A percentile compares a stretch with the other conserved stretches of the same genome.
phyloP scores from a whole-genome alignment of 2,113 vertebrate species.

The Semnornis frantzii region DNA sequence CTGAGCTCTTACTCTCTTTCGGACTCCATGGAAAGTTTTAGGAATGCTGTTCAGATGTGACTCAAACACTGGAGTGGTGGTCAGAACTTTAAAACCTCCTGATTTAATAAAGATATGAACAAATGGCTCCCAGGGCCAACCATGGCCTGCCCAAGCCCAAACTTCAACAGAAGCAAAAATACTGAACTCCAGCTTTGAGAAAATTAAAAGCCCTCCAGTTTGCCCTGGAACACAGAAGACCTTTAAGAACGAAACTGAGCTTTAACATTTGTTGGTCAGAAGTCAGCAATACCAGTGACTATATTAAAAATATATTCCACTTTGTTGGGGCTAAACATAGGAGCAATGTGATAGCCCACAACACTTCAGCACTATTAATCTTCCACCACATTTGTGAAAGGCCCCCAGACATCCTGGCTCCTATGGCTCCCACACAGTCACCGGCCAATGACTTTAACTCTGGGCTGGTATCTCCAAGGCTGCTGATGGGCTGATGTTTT shows the following conservation, averaged over 20 bases:
- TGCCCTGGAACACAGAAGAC: neutral
- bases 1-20: neutral
- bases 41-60: neutral
- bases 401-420: neutral
- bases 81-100: neutral
- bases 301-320: neutral
- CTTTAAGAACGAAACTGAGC: neutral
- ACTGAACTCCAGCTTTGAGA: neutral
- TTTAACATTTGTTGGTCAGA: neutral
- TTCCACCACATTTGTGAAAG: neutral
- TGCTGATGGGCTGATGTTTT: neutral
- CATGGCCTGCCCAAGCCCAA: neutral
- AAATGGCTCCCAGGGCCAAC: neutral
- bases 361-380: neutral
- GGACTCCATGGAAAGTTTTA: neutral
- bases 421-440: conserved; percentile 4
- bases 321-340: neutral
- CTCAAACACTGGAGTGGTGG: neutral
- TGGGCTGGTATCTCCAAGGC: neutral
- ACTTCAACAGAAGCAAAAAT: neutral
- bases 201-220: neutral
- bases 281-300: neutral
- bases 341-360: neutral
- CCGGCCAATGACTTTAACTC: neutral
- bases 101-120: neutral